A percentile compares a stretch with the other conserved stretches of the same genome.
These are phyloP conservation scores for Eurosta solidaginis DNA, from an alignment of 1,140 invertebrate genomes.

Conservation along the genomic window DNA sequence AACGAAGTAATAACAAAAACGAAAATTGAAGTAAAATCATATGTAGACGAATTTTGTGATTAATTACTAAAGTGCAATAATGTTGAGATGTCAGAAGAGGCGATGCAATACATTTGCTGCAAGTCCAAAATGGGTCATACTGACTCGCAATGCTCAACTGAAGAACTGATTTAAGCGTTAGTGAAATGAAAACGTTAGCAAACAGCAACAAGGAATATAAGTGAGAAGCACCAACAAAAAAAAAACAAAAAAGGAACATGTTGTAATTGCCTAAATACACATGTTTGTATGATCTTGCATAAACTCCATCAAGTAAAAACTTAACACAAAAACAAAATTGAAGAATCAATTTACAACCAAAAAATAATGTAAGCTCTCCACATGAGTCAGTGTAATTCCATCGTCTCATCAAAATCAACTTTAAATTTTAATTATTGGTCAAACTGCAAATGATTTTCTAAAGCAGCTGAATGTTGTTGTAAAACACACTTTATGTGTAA, in stretches of 20 bases:
- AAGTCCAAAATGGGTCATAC: not conserved
- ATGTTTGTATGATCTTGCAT: too few species aligned
- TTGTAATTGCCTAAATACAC: too few species aligned
- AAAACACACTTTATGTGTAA: not conserved
- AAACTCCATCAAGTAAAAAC: too few species aligned
- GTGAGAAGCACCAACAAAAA: not conserved
- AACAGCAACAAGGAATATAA: not conserved
- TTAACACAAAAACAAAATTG: too few species aligned
- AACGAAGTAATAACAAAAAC: not conserved
- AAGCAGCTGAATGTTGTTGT: not conserved
- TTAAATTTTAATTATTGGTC: not conserved
- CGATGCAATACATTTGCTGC: not conserved
- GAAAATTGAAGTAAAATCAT: not conserved
- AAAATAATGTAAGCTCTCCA: not conserved
- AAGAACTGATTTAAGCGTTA: not conserved
- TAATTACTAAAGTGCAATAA: not conserved
- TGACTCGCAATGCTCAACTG: not conserved
- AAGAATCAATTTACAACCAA: too few species aligned
- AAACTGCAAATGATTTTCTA: not conserved
- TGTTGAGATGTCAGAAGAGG: not conserved
- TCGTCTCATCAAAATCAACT: not conserved
- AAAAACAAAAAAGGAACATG: not conserved
- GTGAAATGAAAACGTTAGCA: not conserved
- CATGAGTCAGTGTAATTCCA: not conserved
- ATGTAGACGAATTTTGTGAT: not conserved